Evolutionary conservation across 2,113 vertebrate species (phyloP).

Genomic region (Centropus bengalensis): DNA sequence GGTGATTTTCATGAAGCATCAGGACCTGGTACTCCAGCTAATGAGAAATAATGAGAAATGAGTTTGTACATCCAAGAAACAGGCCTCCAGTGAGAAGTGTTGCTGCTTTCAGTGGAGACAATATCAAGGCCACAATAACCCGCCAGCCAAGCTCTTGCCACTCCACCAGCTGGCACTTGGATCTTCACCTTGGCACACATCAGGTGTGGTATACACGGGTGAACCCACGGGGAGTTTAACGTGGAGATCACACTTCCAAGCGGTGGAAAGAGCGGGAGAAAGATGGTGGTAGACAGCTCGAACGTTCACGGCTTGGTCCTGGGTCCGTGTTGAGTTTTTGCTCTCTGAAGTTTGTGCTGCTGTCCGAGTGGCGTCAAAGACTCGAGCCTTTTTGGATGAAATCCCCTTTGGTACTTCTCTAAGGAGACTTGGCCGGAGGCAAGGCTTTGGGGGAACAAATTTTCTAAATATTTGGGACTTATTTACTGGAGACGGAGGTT

Average conservation of each 20-base stretch:
- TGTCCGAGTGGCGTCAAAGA: not conserved
- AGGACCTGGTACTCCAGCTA: not conserved
- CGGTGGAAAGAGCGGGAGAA: not conserved
- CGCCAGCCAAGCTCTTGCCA: not conserved
- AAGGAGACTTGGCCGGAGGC: not conserved
- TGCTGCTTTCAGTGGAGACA: not conserved
- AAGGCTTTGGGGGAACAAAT: not conserved
- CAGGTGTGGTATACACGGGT: not conserved
- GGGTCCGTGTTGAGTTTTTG: not conserved
- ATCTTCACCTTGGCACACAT: not conserved
- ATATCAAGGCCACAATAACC: not conserved
- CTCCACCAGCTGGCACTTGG: not conserved
- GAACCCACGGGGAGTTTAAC: not conserved
- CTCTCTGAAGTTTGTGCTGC: not conserved
- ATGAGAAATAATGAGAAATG: not conserved
- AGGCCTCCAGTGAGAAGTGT: not conserved
- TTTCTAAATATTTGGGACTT: not conserved
- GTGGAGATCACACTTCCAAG: not conserved
- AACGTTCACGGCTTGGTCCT: not conserved
- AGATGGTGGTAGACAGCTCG: not conserved
- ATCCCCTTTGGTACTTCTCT: not conserved
- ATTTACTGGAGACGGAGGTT: not conserved
- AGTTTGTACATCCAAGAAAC: not conserved
- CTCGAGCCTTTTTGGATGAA: accelerated
- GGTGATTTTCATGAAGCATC: not conserved